Evolutionary conservation across 2,797 vertebrate species (phyloP).

Genomic region (Triplophysa yarkandensis): DNA sequence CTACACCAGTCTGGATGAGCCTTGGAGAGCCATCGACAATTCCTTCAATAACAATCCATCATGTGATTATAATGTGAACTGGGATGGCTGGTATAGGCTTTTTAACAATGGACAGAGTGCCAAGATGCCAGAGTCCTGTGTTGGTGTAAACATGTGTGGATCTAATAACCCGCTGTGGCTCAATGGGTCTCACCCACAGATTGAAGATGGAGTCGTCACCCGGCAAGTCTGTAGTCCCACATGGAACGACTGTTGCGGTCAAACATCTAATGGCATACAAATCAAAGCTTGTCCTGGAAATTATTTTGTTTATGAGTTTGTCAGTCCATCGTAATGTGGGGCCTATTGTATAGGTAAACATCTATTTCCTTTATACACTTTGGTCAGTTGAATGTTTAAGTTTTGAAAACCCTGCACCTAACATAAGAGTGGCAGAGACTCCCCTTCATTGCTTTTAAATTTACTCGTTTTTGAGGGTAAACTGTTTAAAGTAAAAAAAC

Average conservation of each 20-base stretch:
- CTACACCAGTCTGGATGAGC: slow-evolving; percentile 20
- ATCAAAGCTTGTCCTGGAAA: slow-evolving; percentile 40
- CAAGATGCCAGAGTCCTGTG: slow-evolving; percentile 39
- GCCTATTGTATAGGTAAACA: slow-evolving; percentile 35
- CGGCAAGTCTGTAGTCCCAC: not conserved
- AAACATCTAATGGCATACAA: slow-evolving; percentile 26
- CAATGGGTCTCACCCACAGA: not conserved
- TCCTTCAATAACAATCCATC: too few species aligned
- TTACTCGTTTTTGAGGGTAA: too few species aligned
- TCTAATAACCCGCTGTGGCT: slow-evolving; percentile 16
- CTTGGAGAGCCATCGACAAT: not conserved
- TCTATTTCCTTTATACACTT: not conserved
- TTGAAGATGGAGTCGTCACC: slow-evolving; percentile 33
- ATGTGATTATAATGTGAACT: slow-evolving; percentile 13
- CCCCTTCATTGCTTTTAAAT: too few species aligned
- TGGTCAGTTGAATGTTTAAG: not conserved
- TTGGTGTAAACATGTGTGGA: not conserved
- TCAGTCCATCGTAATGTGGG: slow-evolving; percentile 3
- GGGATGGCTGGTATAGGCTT: slow-evolving; percentile 45
- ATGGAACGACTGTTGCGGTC: not conserved
- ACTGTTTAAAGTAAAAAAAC: too few species aligned
- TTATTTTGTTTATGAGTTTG: slow-evolving; percentile 35
- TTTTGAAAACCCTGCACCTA: not conserved
- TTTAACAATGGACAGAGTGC: slow-evolving; percentile 13
- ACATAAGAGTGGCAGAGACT: too few species aligned